Evolutionary conservation across 2,797 vertebrate genomes (phyloP).

Genomic region (Sphenodon punctatus): DNA sequence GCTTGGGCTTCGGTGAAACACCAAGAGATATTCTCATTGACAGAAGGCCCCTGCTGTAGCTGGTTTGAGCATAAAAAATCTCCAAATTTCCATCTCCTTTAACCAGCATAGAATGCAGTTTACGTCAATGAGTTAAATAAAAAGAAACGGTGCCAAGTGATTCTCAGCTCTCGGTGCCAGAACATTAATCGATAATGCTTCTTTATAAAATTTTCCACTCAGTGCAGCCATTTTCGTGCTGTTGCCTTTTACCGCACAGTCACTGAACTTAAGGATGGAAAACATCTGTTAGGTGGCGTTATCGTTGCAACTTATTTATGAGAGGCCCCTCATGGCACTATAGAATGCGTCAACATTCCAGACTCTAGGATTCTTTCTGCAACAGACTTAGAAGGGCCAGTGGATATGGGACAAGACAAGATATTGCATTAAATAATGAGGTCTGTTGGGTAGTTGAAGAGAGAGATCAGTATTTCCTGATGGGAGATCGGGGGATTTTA

Average conservation of each 20-base stretch:
- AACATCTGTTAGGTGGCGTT: slow-evolving; percentile 23
- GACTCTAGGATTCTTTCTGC: neutral
- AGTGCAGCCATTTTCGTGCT: slow-evolving; percentile 36
- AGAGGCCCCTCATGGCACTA: slow-evolving; percentile 39
- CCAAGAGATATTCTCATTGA: too few relatives aligned
- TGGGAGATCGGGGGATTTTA: neutral
- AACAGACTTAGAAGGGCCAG: neutral
- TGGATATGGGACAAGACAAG: neutral
- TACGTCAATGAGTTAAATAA: slow-evolving; percentile 22
- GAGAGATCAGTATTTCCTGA: neutral
- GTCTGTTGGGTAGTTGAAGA: neutral
- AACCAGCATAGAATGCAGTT: slow-evolving; percentile 5
- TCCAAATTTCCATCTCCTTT: slow-evolving; percentile 35
- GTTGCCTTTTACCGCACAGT: slow-evolving; percentile 6
- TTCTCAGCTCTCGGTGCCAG: neutral
- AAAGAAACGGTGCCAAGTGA: slow-evolving; percentile 28
- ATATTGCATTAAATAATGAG: neutral
- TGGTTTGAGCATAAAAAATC: too few relatives aligned
- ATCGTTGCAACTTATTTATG: slow-evolving; percentile 52
- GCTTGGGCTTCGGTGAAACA: too few relatives aligned
- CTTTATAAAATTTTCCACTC: slow-evolving; percentile 39
- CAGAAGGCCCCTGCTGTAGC: too few relatives aligned
- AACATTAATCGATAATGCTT: slow-evolving; percentile 40
- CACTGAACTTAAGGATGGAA: slow-evolving; percentile 25
- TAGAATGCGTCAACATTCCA: neutral